Percentiles rank a stretch among this genome's conserved stretches.
phyloP scores from a whole-genome alignment of 2,888 invertebrate species.

The Dicyrtoma fusca region DNA sequence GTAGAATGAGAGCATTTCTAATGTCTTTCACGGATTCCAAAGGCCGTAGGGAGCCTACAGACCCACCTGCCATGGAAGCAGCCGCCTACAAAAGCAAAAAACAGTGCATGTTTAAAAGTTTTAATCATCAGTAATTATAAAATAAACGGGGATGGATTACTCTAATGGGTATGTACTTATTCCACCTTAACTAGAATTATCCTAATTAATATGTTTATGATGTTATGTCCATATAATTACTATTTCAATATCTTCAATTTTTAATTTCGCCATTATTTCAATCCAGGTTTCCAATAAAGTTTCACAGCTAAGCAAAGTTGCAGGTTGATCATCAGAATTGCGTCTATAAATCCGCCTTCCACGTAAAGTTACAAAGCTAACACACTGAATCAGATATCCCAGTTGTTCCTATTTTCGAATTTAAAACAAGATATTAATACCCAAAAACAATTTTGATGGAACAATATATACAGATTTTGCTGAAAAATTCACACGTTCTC shows the following conservation, averaged over 20 bases:
- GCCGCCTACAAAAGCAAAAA: constrained; percentile 19
- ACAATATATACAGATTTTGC: neutral
- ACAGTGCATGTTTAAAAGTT: too few species aligned
- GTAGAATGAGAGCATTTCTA: constrained; percentile 34
- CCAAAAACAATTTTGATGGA: neutral
- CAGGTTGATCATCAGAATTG: constrained; percentile 36
- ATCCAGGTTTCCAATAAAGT: constrained; percentile 32
- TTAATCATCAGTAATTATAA: too few species aligned
- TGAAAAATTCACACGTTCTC: neutral
- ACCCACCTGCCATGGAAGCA: neutral
- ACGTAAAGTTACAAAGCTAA: constrained; percentile 40
- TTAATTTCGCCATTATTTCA: neutral
- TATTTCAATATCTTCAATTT: constrained; percentile 26
- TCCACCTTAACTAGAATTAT: too few species aligned
- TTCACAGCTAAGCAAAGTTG: constrained; percentile 34
- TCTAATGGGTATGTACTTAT: too few species aligned
- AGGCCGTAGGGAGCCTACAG: constrained; percentile 29
- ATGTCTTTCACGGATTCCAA: constrained; percentile 39
- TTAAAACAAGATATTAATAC: neutral
- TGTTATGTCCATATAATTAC: too few species aligned
- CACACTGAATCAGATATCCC: constrained; percentile 37
- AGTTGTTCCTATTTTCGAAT: constrained; percentile 45
- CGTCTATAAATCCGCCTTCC: constrained; percentile 37
- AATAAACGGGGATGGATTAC: too few species aligned
- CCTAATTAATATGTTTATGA: too few species aligned